Evolutionary conservation across 2,113 vertebrate genomes (phyloP), one percentile per base, ranked within the genome.

Genomic region (Ameiurus melas): DNA sequence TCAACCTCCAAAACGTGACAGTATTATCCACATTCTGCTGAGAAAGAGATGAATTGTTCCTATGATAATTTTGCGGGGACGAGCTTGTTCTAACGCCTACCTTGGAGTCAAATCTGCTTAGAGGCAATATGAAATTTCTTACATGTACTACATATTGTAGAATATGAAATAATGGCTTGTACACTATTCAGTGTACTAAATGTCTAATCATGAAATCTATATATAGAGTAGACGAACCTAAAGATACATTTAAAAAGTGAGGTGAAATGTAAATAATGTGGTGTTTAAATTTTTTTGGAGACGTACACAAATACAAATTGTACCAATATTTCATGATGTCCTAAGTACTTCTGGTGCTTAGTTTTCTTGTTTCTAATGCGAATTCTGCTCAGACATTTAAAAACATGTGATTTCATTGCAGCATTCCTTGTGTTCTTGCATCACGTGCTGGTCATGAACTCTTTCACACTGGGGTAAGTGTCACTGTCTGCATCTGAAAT

Each of bases 401-500:
- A 57, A 64, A 53, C 53, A 47, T 20, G 64, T 87, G 43, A 58
- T 90, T 90, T 90, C 75, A 62, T 58, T 78, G 83, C 85, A 85
- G 75, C 75, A 58, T 33, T 68, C 43, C 68, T 89, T 85, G 81
- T 80, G 75, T 51, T 83, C 78, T 89, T 89, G 88, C 85, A 78
- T 89, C 73, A 90, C 89, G 87, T 84, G 73, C 58, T 89, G 87
- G 85, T 87, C 85, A 89, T 89, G 85, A 89, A 84, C 79, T 79
- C 43, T 53, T 36, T n/a, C 79, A 75, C 62, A 62, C 27, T 79
- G 73, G 82, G n/a, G 47, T 53, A 84, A 84, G 62, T 84, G 83
- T 68, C 83, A 68, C 25, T 68, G 39, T 51, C 83, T 84, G 39
- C 39, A 68, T 51, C 16, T 84, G 27, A 84, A 84, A 68, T 68